phyloP scores from a whole-genome alignment of 2,888 invertebrate genomes.

The Lasioglossum oenotherae region DNA sequence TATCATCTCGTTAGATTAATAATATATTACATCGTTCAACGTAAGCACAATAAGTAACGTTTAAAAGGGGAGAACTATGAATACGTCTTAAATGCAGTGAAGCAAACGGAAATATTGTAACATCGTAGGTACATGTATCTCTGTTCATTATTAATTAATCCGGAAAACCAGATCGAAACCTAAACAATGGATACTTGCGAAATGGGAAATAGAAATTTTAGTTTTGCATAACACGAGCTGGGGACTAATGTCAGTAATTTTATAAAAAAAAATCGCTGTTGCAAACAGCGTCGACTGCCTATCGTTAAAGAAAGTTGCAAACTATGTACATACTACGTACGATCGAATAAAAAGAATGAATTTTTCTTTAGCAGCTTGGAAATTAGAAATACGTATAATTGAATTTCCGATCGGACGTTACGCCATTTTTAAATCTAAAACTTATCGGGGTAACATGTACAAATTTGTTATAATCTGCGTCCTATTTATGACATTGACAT shows the following conservation, averaged over 20 bases:
- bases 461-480: constrained; percentile 34
- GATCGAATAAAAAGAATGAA: constrained; percentile 3
- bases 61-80: constrained; percentile 50
- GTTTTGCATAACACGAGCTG: constrained; percentile 1
- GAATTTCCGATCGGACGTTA: constrained; percentile 32
- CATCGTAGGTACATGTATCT: constrained; percentile 11
- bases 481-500: constrained; percentile 46
- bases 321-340: constrained; percentile 3
- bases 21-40: constrained; percentile 53
- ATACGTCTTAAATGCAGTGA: constrained; percentile 50
- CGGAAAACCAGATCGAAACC: constrained; percentile 18
- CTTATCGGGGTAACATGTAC: constrained; percentile 16
- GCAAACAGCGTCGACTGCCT: not conserved
- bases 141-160: constrained; percentile 33
- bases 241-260: constrained; percentile 24
- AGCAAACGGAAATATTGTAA: constrained; percentile 45
- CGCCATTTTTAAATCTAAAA: constrained; percentile 26
- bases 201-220: constrained; percentile 9
- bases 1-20: constrained; percentile 27
- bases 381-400: constrained; percentile 19
- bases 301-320: constrained; percentile 14
- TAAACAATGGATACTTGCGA: not conserved
- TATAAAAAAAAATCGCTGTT: constrained; percentile 29
- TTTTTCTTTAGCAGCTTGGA: not conserved
- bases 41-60: constrained; percentile 9